Evolutionary conservation across 2,113 vertebrate species (phyloP), one percentile per base, ranked within the genome.

Genomic region (Brachyhypopomus occidentalis): DNA sequence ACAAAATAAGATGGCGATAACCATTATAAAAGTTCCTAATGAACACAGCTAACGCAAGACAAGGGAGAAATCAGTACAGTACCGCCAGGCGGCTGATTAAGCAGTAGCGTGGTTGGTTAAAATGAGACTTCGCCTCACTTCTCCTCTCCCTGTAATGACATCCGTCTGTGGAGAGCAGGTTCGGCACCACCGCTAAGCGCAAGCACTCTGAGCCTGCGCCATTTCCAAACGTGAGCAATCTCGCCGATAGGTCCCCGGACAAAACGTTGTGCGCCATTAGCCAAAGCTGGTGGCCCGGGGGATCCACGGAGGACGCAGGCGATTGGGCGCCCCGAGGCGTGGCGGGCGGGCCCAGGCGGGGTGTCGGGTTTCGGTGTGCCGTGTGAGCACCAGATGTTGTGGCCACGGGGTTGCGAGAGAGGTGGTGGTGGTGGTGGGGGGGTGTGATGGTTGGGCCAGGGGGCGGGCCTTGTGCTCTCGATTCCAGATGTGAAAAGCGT

Each of bases 381-480:
- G 82, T 78, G 90, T 82, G 81, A 76, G 67, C 69, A 85, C 88
- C 92, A 92, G 90, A 92, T 93, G 91, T 90, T 79, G 77, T 83
- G 77, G 80, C 88, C 79, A 82, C 84, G 72, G 83, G 60, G 86
- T 80, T 64, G 67, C 75, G 67, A 80, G 64, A 76, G 84, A 16
- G 66, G 63, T 73, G 60, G 36, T 16, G 34, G 52, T 11, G 67
- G 63, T 69, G 60, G 36, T 16, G 34, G 52, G 11, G 67, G 75
- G 52, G 76, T 45, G 59, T 23, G 1, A 62, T 3, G 38, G 7
- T 3, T 3, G 38, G 38, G 38, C 38, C 3, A 38, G 41, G 41
- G n/a, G 75, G 63, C 58, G 72, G 19, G 2, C 5, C 17, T 58
- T 23, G 55, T 25, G 84, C 72, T 56, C 69, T 78, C 72, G 59